Evolutionary conservation across 2,797 vertebrate species (phyloP), one percentile per base, ranked within the genome.

Genomic region (Nyctibius grandis): DNA sequence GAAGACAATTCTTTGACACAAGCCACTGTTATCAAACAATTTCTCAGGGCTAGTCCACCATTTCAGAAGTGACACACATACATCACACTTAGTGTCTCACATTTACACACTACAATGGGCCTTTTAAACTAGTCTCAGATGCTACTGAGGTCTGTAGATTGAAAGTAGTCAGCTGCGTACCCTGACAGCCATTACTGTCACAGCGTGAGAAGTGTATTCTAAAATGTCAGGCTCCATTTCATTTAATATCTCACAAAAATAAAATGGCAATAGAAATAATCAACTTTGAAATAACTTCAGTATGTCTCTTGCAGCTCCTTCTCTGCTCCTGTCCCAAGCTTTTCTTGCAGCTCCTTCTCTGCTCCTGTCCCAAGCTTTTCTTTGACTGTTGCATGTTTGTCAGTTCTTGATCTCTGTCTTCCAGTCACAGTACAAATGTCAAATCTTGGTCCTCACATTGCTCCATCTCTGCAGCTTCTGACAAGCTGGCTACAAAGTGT

Each of bases 121-220:
- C 72, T 96, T 93, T 94, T 75, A 80, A 95, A 78, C 69, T 28
- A 76, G 68, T 82, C 51, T 87, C 68, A 48, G 78, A 50, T 82
- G 53, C 74, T 81, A 14, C 3, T 5, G 80, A 91, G 73, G 57
- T 82, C 91, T 69, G 94, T 78, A 84, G 81, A 91, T 20, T 83
- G 85, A 70, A 64, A 95, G 72, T 34, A 92, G 91, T 93, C 77
- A 81, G 83, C 87, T 93, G 70, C 90, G 25, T 77, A 80, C 34
- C 51, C 77, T 92, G 69, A 80, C 77, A 93, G 59, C 53, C 72
- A 69, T 78, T 95, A 65, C 63, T 95, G 51, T 60, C 81, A 69
- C 76, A 80, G 70, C 8, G 2, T 50, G 63, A 83, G 51, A 28
- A 94, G 61, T 7, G 13, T 59, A 67, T 91, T 92, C 76, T 69